Conservation (phyloP, 2,113 vertebrate species). For the Gadus chalcogrammus region DNA sequence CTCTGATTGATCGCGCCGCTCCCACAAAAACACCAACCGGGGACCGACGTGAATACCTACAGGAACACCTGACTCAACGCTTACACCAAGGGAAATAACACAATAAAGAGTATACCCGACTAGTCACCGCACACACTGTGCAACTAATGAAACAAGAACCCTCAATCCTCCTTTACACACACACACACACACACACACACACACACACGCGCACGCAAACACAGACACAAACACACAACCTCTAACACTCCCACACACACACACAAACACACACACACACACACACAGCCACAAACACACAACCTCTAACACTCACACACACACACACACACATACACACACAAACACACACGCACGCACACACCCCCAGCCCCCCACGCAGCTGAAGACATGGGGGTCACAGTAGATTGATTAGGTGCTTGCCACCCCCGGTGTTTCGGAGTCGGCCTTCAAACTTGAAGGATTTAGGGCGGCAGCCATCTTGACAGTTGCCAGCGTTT, state of each 20-base stretch:
- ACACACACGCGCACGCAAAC: too few relatives aligned
- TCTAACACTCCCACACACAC: too few relatives aligned
- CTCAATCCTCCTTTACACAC: too few relatives aligned
- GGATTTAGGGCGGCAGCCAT: slow-evolving; percentile 32
- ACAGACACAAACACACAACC: too few relatives aligned
- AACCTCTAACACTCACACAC: too few relatives aligned
- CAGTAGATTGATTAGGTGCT: neutral
- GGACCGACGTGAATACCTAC: slow-evolving; percentile 71
- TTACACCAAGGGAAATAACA: slow-evolving; percentile 3
- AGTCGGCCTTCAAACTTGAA: slow-evolving; percentile 24
- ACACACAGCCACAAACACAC: neutral
- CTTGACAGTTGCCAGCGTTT: slow-evolving; percentile 45
- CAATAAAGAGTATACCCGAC: neutral
- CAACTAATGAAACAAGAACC: too few relatives aligned
- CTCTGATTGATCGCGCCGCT: slow-evolving; percentile 79
- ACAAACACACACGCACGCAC: too few relatives aligned
- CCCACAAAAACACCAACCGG: slow-evolving; percentile 59
- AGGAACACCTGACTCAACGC: slow-evolving; percentile 52
- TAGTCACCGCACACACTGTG: neutral
- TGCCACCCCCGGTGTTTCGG: slow-evolving; percentile 9
- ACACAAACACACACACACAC: too few relatives aligned
- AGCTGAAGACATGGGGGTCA: slow-evolving; percentile 33
- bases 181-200: too few relatives aligned
- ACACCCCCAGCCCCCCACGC: slow-evolving; percentile 6
- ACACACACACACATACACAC: too few relatives aligned